A percentile compares a stretch with the other conserved stretches of the same genome.
Conservation (phyloP, 2,888 invertebrate species). For the Ichneumon xanthorius region DNA sequence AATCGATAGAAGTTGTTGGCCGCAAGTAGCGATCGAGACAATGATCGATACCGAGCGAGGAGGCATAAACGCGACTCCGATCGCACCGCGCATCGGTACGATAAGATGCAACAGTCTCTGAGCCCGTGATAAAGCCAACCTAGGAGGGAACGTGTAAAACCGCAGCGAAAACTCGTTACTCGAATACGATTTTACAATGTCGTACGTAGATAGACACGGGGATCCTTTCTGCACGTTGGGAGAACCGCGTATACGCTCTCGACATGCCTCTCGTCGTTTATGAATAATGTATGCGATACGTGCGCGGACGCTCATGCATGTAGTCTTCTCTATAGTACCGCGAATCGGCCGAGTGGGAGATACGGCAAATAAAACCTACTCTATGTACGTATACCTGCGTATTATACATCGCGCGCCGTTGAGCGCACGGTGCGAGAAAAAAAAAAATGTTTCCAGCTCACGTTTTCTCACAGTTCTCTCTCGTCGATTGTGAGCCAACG, state of each 20-base stretch:
- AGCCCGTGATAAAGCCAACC: background rate
- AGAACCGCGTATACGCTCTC: slow-evolving; percentile 19
- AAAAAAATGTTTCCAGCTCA: slow-evolving; percentile 44
- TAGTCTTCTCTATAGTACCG: slow-evolving; percentile 46
- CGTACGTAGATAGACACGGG: slow-evolving; percentile 31
- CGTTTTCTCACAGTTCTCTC: slow-evolving; percentile 62
- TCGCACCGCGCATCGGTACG: background rate
- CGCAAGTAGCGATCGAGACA: slow-evolving; percentile 6
- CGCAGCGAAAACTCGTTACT: slow-evolving; percentile 56
- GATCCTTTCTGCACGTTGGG: slow-evolving; percentile 14
- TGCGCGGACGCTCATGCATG: slow-evolving; percentile 59
- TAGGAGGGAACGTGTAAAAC: slow-evolving; percentile 54
- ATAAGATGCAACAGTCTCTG: background rate
- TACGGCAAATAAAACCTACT: slow-evolving; percentile 52
- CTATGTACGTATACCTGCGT: slow-evolving; percentile 27
- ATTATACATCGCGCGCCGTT: background rate
- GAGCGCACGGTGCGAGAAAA: slow-evolving; percentile 52
- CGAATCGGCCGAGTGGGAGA: slow-evolving; percentile 55
- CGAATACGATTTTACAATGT: slow-evolving; percentile 54
- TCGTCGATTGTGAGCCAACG: slow-evolving; percentile 52
- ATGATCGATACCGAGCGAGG: slow-evolving; percentile 25
- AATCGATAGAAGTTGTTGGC: slow-evolving; percentile 8
- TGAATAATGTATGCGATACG: slow-evolving; percentile 67
- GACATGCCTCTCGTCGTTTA: slow-evolving; percentile 59
- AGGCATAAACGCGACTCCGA: background rate